Evolutionary conservation across 2,888 invertebrate species (phyloP).

Genomic region (Agrotis clavis): DNA sequence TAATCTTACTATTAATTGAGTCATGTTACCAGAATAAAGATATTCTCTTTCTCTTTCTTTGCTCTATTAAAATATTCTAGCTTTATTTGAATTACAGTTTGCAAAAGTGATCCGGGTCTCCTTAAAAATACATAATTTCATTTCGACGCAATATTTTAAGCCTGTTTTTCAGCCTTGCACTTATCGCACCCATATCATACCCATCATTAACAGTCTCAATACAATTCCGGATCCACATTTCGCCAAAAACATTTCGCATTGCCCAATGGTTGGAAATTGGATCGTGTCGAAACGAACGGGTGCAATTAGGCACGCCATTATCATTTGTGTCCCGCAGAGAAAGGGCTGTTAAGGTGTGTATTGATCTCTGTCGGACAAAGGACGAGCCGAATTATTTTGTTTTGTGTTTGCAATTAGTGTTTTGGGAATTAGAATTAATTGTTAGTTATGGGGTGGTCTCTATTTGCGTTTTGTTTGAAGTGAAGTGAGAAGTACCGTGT

Average conservation of each 20-base stretch:
- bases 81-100: too few species aligned
- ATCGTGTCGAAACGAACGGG: constrained; percentile 72
- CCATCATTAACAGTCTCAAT: constrained; percentile 27
- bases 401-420: constrained; percentile 41
- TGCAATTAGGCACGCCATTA: constrained; percentile 74
- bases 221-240: constrained; percentile 41
- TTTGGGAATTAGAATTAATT: constrained; percentile 42
- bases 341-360: constrained; percentile 70
- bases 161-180: neutral
- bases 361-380: constrained; percentile 44
- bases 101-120: too few species aligned
- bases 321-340: constrained; percentile 71
- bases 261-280: constrained; percentile 66
- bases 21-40: too few species aligned
- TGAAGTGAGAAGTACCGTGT: too few species aligned
- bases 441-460: constrained; percentile 19
- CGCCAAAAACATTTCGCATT: constrained; percentile 51
- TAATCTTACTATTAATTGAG: too few species aligned
- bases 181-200: constrained; percentile 1
- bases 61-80: too few species aligned
- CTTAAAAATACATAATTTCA: too few species aligned
- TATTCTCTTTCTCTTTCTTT: too few species aligned
- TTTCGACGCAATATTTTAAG: too few species aligned
- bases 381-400: constrained; percentile 40
- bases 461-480: constrained; percentile 9